Evolutionary conservation across 2,888 invertebrate genomes (phyloP).

Genomic region (Sclerodermus sp.): DNA sequence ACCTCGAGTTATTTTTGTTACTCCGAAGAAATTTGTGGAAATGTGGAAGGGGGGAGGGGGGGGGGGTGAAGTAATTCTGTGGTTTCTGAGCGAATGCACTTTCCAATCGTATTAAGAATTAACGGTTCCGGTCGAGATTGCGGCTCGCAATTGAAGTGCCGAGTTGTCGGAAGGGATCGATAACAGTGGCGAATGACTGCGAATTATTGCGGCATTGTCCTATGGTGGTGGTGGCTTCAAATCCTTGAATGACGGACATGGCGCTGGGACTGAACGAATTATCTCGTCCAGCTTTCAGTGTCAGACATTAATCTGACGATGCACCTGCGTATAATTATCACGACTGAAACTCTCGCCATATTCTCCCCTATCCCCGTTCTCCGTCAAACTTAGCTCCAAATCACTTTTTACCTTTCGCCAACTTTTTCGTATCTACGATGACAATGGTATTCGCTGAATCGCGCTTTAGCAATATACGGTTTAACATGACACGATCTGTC

Average conservation of each 20-base stretch:
- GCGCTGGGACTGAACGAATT: no score
- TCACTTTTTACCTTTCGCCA: background rate
- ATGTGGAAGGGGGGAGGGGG: no score
- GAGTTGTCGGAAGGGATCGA: constrained; percentile 21
- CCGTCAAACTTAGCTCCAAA: no score
- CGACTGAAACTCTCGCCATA: no score
- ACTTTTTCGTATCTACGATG: no score
- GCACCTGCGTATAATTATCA: no score
- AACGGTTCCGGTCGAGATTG: constrained; percentile 24
- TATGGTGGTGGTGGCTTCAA: background rate
- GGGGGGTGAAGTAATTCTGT: constrained; percentile 8
- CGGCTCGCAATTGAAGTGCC: constrained; percentile 15
- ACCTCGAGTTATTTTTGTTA: background rate
- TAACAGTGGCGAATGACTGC: constrained; percentile 13
- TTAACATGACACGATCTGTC: no score
- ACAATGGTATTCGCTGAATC: background rate
- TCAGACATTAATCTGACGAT: no score
- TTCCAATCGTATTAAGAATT: constrained; percentile 26
- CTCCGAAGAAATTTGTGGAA: no score
- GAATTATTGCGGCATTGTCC: constrained; percentile 7
- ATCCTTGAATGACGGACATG: background rate
- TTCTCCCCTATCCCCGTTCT: no score
- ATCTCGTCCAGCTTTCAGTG: no score
- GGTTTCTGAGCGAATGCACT: constrained; percentile 25
- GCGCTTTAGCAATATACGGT: constrained; percentile 6